Base-by-base conservation (phyloP, 2,888 invertebrate genomes). In the Dolomedes plantarius region DNA sequence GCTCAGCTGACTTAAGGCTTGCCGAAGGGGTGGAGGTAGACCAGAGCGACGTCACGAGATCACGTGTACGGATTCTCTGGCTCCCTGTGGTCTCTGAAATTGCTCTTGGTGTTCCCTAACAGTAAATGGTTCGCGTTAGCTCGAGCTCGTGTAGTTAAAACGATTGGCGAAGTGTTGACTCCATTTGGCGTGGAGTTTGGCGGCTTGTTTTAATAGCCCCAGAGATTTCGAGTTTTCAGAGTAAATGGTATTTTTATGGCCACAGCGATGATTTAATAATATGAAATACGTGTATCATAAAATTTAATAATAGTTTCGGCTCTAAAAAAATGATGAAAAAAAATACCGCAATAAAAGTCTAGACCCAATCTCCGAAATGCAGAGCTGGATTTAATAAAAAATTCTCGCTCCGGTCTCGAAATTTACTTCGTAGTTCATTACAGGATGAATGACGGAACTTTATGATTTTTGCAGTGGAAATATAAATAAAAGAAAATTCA, bases 81-180 rank as follows among this genome's bases (percentile, higher is more conserved):
- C 79, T 77, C 31, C 39, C 29, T n/a, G 56, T 71, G 36, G 19
- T 41, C 65, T 46, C 46, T 65, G 71, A 72, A 41, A 72, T 72
- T 77, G 83, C 83, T 85, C 83, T 73, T 68, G 77, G 83, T 85
- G 83, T 76, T 85, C 83, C 67, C 77, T 67, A 85, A 77, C 83
- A 67, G 77, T 72, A 77, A 77, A 83, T 83, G 83, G 50, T 41
- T 23, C 27, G 77, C 27, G 39, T 16, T 62, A 46, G 46, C 64
- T 62, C 36, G 41, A 29, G 83, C 50, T 72, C 31, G 41, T 50
- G 50, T 71, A 72, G 82, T 83, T 76, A 76, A 83, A 62, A 69
- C 39, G 71, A 27, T 85, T 85, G 83, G 83, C 83, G 83, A 32
- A n/a, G 27, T n/a, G 56, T 23, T n/a, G 46, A 46, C 3, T 56